Evolutionary conservation across 2,888 invertebrate species (phyloP).

Genomic region (Idaea biselata): DNA sequence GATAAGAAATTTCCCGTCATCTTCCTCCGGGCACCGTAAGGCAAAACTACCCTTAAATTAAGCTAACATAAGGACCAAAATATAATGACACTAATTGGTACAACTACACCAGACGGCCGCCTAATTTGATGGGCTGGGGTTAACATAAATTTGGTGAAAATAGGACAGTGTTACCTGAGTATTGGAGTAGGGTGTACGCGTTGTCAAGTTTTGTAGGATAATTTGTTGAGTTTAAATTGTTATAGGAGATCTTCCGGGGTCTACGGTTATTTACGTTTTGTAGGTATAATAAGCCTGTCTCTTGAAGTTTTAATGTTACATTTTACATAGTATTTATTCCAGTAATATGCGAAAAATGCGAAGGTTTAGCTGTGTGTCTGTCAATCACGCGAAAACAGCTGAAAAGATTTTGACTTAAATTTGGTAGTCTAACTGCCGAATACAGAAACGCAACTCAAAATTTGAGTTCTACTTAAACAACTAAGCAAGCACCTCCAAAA

Average conservation of each 20-base stretch:
- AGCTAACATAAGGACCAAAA: not conserved
- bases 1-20: not conserved
- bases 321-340: not conserved
- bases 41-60: conserved; percentile 3
- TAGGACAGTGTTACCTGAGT: conserved; percentile 1
- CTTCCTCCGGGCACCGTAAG: not conserved
- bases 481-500: too few relatives aligned
- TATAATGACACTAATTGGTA: not conserved
- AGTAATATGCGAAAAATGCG: too few relatives aligned
- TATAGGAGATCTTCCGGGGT: conserved; percentile 20
- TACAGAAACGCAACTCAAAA: too few relatives aligned
- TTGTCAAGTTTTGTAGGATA: conserved; percentile 9
- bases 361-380: too few relatives aligned
- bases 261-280: conserved; percentile 10
- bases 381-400: too few relatives aligned
- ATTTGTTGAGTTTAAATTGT: conserved; percentile 22
- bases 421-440: too few relatives aligned
- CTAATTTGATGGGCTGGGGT: not conserved
- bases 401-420: too few relatives aligned
- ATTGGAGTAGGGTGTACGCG: not conserved
- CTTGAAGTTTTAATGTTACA: not conserved
- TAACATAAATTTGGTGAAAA: not conserved
- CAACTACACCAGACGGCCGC: not conserved
- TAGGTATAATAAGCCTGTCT: not conserved
- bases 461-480: too few relatives aligned